Evolutionary conservation across 2,113 vertebrate genomes (phyloP).

Genomic region (Microcebus griseorufus): DNA sequence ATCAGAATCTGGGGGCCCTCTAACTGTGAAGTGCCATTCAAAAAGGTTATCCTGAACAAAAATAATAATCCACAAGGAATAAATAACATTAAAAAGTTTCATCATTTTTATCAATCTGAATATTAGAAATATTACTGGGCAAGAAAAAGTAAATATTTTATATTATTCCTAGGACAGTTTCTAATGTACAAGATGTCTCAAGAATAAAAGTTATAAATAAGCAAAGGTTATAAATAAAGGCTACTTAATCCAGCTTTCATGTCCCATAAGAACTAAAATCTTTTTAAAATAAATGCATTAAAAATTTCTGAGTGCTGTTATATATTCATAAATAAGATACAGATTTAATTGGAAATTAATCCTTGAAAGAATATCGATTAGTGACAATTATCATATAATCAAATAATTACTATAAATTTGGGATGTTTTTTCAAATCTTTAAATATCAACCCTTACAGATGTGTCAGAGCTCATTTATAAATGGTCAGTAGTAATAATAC

Average conservation of each 20-base stretch:
- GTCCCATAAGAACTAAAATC: not conserved
- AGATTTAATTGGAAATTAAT: constrained; percentile 29
- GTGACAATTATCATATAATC: constrained; percentile 5
- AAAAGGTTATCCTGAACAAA: constrained; percentile 96
- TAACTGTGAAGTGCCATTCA: constrained; percentile 99
- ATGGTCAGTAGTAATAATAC: not conserved
- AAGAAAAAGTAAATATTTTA: constrained; percentile 39
- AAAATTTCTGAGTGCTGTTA: not conserved
- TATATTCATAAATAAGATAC: not conserved
- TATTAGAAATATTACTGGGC: constrained; percentile 12
- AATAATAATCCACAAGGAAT: constrained; percentile 24
- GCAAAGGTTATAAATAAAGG: not conserved
- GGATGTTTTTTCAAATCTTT: constrained; percentile 34
- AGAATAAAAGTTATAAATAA: constrained; percentile 14
- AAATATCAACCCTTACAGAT: not conserved
- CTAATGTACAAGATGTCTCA: not conserved
- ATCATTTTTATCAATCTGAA: constrained; percentile 21
- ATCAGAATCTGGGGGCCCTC: constrained; percentile 97
- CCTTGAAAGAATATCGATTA: constrained; percentile 9
- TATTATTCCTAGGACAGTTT: constrained; percentile 31
- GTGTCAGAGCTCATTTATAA: not conserved
- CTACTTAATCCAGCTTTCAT: not conserved
- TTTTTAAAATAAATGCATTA: constrained; percentile 26
- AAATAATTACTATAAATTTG: constrained; percentile 43
- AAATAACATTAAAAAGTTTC: not conserved